Evolutionary conservation across 37 sponge, comb jelly and placozoan genomes (phyloP), one percentile per base, ranked within the genome.

Genomic region (Cladorhizidae sp.): DNA sequence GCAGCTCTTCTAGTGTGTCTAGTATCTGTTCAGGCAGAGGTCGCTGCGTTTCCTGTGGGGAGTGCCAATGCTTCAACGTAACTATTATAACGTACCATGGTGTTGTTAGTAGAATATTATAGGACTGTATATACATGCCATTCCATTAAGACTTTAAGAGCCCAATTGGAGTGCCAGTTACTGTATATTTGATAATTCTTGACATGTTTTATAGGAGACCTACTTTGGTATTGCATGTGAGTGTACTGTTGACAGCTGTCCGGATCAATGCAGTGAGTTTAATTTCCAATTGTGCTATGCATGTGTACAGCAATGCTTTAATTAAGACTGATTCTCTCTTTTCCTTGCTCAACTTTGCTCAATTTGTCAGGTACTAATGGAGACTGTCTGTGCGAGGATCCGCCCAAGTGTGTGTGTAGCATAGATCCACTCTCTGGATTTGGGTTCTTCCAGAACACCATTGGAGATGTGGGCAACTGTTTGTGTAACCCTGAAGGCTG

Each of bases 161-260:
- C n/a, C n/a, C n/a, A n/a, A n/a, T n/a, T n/a, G n/a, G n/a, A n/a
- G n/a, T n/a, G n/a, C n/a, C n/a, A n/a, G n/a, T n/a, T n/a, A n/a
- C n/a, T n/a, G n/a, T 18, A 38, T 38, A 68, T 68, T 20, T 37
- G 36, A 68, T 68, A 3, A 29, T 42, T 51, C 36, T 26, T 20
- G 6, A 2, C 72, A n/a, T 26, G 22, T 49, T 45, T 6, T 45
- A 2, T 20, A 40, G 43, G 6, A 57, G 25, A 69, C 64, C 22
- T 80, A 40, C 37, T 81, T 81, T 83, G 90, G 90, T 26, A 54
- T 55, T 11, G 72, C 76, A 6, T 89, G 90, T 74, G 72, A 89
- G 35, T 89, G 90, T 63, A 80, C 78, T 35, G 62, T 26, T 77
- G 77, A 62, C 29, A 37, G 9, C 25, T 77, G 77, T 62, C 28